A percentile compares a stretch with the other conserved stretches of the same genome.
Conservation (phyloP, 2,113 vertebrate genomes). For the Abramis brama region DNA sequence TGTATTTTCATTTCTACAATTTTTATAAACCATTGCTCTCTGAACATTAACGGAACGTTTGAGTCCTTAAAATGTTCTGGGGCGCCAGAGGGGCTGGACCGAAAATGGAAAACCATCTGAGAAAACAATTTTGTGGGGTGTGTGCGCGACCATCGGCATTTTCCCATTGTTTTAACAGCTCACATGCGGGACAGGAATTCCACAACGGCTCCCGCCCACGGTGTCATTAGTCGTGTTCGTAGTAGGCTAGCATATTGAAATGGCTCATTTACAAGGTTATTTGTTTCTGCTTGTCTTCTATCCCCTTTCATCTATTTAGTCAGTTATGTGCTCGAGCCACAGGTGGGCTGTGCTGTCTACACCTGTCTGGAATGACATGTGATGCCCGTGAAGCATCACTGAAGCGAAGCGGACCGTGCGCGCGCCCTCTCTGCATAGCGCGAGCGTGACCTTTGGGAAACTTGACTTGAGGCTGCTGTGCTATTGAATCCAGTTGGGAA, state of each 20-base stretch:
- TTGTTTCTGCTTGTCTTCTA: not conserved
- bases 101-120: conserved; percentile 44
- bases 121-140: conserved; percentile 39
- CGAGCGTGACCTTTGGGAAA: conserved; percentile 14
- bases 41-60: not conserved
- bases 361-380: conserved; percentile 35
- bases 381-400: conserved; percentile 28
- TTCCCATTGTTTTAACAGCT: conserved; percentile 18
- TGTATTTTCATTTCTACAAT: not conserved
- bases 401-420: conserved; percentile 34
- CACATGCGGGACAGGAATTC: not conserved
- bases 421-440: not conserved
- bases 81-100: conserved; percentile 8
- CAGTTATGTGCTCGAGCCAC: not conserved
- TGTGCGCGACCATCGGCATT: conserved; percentile 22
- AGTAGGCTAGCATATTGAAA: not conserved
- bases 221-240: not conserved
- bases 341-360: conserved; percentile 15
- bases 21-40: too few relatives aligned
- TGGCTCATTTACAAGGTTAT: not conserved
- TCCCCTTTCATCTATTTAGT: not conserved
- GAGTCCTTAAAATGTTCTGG: not conserved
- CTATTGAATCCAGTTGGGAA: not conserved
- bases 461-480: conserved; percentile 8
- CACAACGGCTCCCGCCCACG: not conserved